Evolutionary conservation across 2,888 invertebrate species (phyloP), one percentile per base, ranked within the genome.

Genomic region (Mactromeris polynyma): DNA sequence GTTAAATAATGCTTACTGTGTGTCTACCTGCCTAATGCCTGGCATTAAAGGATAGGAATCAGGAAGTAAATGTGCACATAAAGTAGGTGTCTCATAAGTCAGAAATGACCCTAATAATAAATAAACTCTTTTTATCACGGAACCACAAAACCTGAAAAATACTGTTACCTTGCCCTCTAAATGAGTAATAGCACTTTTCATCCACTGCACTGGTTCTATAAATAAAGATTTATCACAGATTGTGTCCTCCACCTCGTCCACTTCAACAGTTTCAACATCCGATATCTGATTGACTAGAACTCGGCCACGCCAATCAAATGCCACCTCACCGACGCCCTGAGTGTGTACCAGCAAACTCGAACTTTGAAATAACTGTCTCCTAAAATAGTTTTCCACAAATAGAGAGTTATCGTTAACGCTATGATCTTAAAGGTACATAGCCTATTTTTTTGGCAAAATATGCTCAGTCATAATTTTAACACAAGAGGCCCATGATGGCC

Each of bases 151-250:
- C 1, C 36, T 7, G 19, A 33, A 73, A 73, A 73, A 9, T 73
- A 33, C 17, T 19, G 7, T 58, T 91, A 99, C 97, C 97, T 99
- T 98, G 64, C 99, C 99, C 95, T 98, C 98, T 21, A 98, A 97
- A 87, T 97, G 97, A 94, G 98, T 97, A 69, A 97, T 97, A 79
- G 98, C 98, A 94, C 98, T 97, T 82, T 97, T 97, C 98, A 99
- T 99, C 99, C 99, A 99, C 19, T 98, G 97, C 95, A 99, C 97
- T 0, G 99, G 99, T 97, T 99, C 99, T 90, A 99, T 97, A 97
- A 99, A 99, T 96, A 98, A 97, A 93, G 98, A 98, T 94, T 97
- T 97, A 4, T 97, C 97, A 96, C 99, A 99, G 14, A 82, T 73
- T 46, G 85, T 81, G 78, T 87, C 85, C 14, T 40, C 79, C 0